Evolutionary conservation across 2,113 vertebrate species (phyloP), one percentile per base, ranked within the genome.

Genomic region (Macquaria ambigua): DNA sequence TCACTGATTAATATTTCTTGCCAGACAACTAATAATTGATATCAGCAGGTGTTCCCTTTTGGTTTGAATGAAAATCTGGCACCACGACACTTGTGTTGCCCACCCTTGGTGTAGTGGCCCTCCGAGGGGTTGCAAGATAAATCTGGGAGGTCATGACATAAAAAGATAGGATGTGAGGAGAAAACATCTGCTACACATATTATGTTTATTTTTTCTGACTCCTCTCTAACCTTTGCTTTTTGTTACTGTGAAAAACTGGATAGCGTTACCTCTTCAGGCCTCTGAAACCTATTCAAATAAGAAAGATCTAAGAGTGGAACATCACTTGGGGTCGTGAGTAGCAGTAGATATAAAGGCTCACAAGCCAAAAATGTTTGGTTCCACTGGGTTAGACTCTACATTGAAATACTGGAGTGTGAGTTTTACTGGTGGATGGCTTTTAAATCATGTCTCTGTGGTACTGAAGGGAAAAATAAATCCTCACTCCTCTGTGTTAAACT

Each of bases 301-400:
- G 53, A 69, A 61, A 67, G 66, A 41, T 55, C 50, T 43, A 39
- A 52, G 46, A 72, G 28, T 21, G 25, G 0, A 72, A 46, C 76
- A 62, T 85, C 66, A 76, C 50, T 56, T 59, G 34, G n/a, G 50
- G 46, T 81, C 3, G 28, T 77, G 46, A 72, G 8, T 31, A 74
- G 68, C 63, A 62, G 74, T 80, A 70, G 73, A 90, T 87, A 85
- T 75, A 69, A 82, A 87, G 86, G 74, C 68, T 75, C 68, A 76
- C 72, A 34, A 43, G 55, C 34, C 43, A 43, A 37, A 79, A 59
- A 31, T 34, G 34, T 61, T 80, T 66, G 48, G 11, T 59, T 55
- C 66, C 64, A 48, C 31, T 79, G 73, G 56, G 25, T 73, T 82
- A 2, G 37, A 88, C 46, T 72, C 59, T 7, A 61, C 2, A 58